Evolutionary conservation across 2,888 invertebrate species (phyloP), one percentile per base, ranked within the genome.

Genomic region (Cartodere bifasciata): DNA sequence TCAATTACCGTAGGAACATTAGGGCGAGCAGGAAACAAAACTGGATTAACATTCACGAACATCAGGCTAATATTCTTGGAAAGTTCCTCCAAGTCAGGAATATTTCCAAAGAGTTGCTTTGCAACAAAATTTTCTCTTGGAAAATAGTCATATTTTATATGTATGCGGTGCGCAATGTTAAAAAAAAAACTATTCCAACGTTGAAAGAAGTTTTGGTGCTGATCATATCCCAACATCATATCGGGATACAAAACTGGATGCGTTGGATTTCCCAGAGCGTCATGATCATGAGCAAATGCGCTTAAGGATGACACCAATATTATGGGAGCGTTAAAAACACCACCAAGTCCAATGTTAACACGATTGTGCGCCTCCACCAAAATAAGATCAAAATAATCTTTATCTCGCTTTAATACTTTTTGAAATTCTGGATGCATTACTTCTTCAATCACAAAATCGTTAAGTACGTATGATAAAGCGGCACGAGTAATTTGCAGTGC

Each of bases 1-100:
- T 56, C 58, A 3, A 63, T 38, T 4, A 60, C 44, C 36, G 49
- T 52, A 0, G 63, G 60, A 4, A 63, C 53, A 3, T 55, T 43
- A 1, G 65, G 62, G 12, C 55, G 44, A 25, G 54, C 52, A 2
- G 41, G 44, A 17, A 49, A 50, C 46, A 56, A 53, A 9, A 57
- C 36, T 0, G 55, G 54, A 45, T 65, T 53, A 2, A 48, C 42
- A 31, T 64, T 64, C 3, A 59, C 20, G 32, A 65, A 52, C 9
- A 62, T 16, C 48, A 64, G 44, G 15, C 59, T 54, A 12, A 58
- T 29, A 25, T 49, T 43, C 9, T 29, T 40, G 26, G 44, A 40
- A 7, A 55, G 34, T 14, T 47, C 44, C 4, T 32, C 35, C 4
- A 46, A 6, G 15, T 26, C 23, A 4, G 34, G 42, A 11, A 37